These are phyloP conservation scores for Punctoribates punctum DNA, from an alignment of 2,888 invertebrate genomes.

Conservation along the genomic window DNA sequence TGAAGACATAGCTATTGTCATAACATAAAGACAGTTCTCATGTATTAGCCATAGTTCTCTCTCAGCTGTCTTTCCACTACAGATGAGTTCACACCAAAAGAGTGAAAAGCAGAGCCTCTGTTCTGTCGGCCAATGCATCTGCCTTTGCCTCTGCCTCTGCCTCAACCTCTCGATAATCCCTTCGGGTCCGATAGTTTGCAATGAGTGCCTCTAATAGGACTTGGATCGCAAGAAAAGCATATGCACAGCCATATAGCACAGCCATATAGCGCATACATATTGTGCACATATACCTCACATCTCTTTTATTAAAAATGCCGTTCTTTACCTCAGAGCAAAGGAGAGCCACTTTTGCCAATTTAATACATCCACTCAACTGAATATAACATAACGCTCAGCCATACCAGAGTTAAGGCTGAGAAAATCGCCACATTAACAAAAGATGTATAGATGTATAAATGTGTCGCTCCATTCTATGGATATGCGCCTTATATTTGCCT, in stretches of 20 bases:
- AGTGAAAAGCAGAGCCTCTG: constrained; percentile 33
- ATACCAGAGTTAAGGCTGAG: not conserved
- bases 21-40: constrained; percentile 27
- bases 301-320: constrained; percentile 8
- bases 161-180: constrained; percentile 19
- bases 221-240: constrained; percentile 21
- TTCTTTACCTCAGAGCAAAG: not conserved
- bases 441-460: too few species aligned
- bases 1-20: constrained; percentile 33
- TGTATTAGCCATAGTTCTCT: constrained; percentile 12
- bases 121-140: constrained; percentile 5
- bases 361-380: constrained; percentile 34
- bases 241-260: not conserved
- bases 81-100: constrained; percentile 36
- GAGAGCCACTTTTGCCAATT: constrained; percentile 17
- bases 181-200: constrained; percentile 33
- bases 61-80: constrained; percentile 34
- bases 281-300: not conserved
- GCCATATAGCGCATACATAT: constrained; percentile 28
- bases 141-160: constrained; percentile 9
- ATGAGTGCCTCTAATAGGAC: constrained; percentile 17
- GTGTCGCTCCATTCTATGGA: too few species aligned
- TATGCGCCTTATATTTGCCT: not conserved
- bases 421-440: constrained; percentile 34
- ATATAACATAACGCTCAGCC: constrained; percentile 29